Evolutionary conservation across 2,113 vertebrate genomes (phyloP).

Genomic region (Theropithecus gelada): DNA sequence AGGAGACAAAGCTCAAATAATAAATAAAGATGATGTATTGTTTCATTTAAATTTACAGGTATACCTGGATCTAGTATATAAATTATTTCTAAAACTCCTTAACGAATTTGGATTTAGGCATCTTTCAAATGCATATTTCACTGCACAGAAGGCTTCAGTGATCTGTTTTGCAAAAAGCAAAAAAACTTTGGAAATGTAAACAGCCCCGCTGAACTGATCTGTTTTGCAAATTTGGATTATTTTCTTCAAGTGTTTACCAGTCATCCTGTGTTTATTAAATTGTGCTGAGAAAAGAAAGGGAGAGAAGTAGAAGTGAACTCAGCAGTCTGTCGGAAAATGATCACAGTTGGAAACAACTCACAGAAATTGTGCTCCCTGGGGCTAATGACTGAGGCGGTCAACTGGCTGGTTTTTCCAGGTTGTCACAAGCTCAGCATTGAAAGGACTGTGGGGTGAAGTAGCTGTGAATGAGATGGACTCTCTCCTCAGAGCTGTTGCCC

Average conservation of each 20-base stretch:
- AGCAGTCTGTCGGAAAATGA: not conserved
- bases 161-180: constrained; percentile 40
- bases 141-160: not conserved
- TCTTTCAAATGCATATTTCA: constrained; percentile 12
- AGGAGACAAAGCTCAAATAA: constrained; percentile 44
- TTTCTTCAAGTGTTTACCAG: constrained; percentile 27
- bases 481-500: not conserved
- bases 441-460: not conserved
- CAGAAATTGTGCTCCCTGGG: not conserved
- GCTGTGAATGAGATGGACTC: not conserved
- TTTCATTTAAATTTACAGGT: constrained; percentile 59
- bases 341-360: not conserved
- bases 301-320: not conserved
- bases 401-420: not conserved
- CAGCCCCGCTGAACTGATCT: constrained; percentile 36
- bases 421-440: not conserved
- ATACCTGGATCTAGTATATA: not conserved
- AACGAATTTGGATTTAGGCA: constrained; percentile 20
- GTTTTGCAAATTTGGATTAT: constrained; percentile 52
- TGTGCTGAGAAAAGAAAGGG: not conserved
- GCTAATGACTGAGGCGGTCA: not conserved
- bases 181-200: constrained; percentile 32
- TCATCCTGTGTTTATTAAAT: constrained; percentile 30
- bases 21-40: constrained; percentile 60
- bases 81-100: constrained; percentile 38